phyloP scores from a whole-genome alignment of 1,140 invertebrate genomes.

The Proctacanthus coquilletti region DNA sequence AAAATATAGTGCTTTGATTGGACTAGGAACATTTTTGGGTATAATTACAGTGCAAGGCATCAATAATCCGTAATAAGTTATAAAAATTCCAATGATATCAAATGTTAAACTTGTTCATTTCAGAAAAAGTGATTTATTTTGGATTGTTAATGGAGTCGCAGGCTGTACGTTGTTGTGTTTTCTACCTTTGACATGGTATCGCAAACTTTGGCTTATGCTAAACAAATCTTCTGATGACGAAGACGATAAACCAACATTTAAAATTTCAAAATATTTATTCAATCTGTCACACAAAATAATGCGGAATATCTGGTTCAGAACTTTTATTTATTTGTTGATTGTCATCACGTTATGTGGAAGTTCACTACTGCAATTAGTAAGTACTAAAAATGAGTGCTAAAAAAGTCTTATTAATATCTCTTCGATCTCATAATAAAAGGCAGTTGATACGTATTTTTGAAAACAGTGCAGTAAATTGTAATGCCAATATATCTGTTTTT shows the following conservation, averaged over 20 bases:
- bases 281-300: conserved; percentile 37
- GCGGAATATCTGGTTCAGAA: conserved; percentile 42
- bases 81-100: neutral
- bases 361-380: conserved; percentile 48
- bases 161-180: conserved; percentile 22
- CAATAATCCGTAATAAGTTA: conserved; percentile 10
- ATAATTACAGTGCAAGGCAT: conserved; percentile 18
- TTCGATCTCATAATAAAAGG: no score
- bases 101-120: neutral
- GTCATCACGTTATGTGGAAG: conserved; percentile 43
- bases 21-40: conserved; percentile 14
- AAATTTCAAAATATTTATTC: conserved; percentile 29
- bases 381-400: no score
- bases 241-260: conserved; percentile 17
- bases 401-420: no score
- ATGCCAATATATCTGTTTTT: no score
- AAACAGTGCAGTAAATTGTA: no score
- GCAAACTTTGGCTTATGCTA: conserved; percentile 29
- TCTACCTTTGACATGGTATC: conserved; percentile 28
- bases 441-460: no score
- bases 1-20: conserved; percentile 22
- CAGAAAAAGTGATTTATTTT: conserved; percentile 5
- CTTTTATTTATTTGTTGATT: conserved; percentile 46
- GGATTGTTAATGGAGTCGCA: conserved; percentile 9
- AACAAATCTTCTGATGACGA: conserved; percentile 13